Percentiles rank a stretch among this genome's conserved stretches.
phyloP scores from a whole-genome alignment of 2,888 invertebrate species.

The Heterodera filipjevi region DNA sequence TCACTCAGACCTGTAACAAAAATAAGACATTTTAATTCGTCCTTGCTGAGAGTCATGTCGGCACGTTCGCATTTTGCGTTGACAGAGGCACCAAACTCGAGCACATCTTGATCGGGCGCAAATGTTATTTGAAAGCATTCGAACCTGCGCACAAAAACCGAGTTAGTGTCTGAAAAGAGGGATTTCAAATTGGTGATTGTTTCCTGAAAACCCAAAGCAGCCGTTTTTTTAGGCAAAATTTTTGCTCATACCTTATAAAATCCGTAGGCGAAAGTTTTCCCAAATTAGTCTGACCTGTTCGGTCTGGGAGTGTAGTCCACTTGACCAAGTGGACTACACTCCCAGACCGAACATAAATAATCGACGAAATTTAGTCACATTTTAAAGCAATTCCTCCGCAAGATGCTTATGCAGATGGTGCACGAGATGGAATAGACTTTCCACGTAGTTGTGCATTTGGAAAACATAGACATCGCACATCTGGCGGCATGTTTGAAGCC shows the following conservation, averaged over 20 bases:
- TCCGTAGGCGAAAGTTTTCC: background rate
- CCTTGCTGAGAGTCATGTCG: background rate
- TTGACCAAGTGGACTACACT: no score
- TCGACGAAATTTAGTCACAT: no score
- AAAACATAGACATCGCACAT: no score
- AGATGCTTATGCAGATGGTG: no score
- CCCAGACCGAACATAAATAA: no score
- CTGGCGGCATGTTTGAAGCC: no score
- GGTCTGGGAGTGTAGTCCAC: no score
- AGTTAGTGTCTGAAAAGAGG: background rate
- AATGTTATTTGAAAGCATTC: background rate
- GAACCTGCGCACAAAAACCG: background rate
- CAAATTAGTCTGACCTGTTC: no score
- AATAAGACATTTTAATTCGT: background rate
- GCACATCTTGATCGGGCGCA: background rate
- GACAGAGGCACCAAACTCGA: background rate
- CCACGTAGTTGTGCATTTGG: no score
- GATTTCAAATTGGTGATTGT: background rate
- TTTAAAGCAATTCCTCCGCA: no score
- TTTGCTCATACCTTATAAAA: background rate
- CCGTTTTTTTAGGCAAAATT: background rate
- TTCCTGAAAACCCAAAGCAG: background rate
- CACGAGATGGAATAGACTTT: no score
- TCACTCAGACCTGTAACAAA: no score
- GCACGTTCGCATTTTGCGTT: background rate